Evolutionary conservation across 2,888 invertebrate genomes (phyloP), one percentile per base, ranked within the genome.

Genomic region (Pimpla rufipes): DNA sequence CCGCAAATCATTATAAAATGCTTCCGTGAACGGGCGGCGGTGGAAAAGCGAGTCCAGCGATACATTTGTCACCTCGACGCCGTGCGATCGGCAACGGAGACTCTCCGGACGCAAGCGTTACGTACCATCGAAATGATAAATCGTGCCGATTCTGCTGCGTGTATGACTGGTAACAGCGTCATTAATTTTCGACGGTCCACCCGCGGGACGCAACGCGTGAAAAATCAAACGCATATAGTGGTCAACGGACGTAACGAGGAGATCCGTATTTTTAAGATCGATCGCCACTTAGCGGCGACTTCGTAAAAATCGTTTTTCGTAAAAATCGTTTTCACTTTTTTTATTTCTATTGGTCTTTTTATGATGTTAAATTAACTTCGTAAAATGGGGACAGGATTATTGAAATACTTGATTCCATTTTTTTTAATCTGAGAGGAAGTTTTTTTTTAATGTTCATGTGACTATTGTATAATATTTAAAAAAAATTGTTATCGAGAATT

Each of bases 1-100:
- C 83, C 83, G 83, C 80, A 84, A 84, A 84, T 84, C 83, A 81
- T 84, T 84, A 84, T 84, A 75, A 81, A 84, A 80, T 66, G 78
- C 80, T 84, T 81, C 83, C 83, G 80, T 78, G 80, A 81, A 70
- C 74, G 82, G 10, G 57, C 29, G 52, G 67, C 16, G n/a, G 45
- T 6, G n/a, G n/a, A 6, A 52, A n/a, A 21, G 2, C 13, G 29
- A 21, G 5, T 29, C 29, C 18, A 50, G 29, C 79, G 79, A 73
- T 83, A 83, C 83, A 83, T 80, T 83, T 83, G 83, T 83, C 83
- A 80, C 83, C 79, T 77, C 79, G 57, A 3, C 64, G 55, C 68
- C 52, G 71, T 47, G 13, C 18, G 37, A 45, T 59, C 42, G n/a
- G 47, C 47, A 62, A 47, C 47, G 47, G 55, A 13, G n/a, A n/a